A percentile compares a stretch with the other conserved stretches of the same genome.
Conservation (phyloP, 2,888 invertebrate genomes). For the Doris montereyensis region DNA sequence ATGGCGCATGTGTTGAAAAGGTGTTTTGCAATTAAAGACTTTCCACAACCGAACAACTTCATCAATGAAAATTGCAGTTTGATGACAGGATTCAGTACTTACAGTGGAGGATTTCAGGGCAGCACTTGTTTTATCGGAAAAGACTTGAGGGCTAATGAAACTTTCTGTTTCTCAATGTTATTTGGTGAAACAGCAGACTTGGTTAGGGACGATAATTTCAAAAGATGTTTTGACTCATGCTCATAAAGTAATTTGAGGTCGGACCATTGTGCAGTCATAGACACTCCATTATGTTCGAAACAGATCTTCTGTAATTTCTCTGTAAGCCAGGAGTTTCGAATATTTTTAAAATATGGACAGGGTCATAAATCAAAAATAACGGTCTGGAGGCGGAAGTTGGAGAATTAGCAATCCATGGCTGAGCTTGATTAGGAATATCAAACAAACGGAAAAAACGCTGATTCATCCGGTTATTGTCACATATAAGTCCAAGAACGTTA, state of each 20-base stretch:
- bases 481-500: too few relatives aligned
- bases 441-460: too few relatives aligned
- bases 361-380: too few relatives aligned
- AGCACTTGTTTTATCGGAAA: slow-evolving; percentile 19
- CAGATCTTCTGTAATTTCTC: background rate
- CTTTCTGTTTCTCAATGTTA: slow-evolving; percentile 14
- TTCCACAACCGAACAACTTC: slow-evolving; percentile 2
- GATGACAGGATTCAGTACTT: background rate
- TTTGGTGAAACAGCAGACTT: background rate
- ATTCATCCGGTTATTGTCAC: too few relatives aligned
- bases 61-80: slow-evolving; percentile 9
- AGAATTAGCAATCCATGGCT: too few relatives aligned
- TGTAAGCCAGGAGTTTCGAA: background rate
- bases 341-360: too few relatives aligned
- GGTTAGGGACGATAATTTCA: slow-evolving; percentile 10
- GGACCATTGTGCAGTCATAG: background rate
- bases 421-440: too few relatives aligned
- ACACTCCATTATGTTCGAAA: background rate
- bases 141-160: background rate
- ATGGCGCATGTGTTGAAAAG: too few relatives aligned
- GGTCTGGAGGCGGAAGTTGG: too few relatives aligned
- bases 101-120: slow-evolving; percentile 1
- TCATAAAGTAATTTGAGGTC: background rate
- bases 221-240: background rate
- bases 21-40: slow-evolving; percentile 8